Evolutionary conservation across 2,797 vertebrate species (phyloP), one percentile per base, ranked within the genome.

Genomic region (Phoebastria nigripes): DNA sequence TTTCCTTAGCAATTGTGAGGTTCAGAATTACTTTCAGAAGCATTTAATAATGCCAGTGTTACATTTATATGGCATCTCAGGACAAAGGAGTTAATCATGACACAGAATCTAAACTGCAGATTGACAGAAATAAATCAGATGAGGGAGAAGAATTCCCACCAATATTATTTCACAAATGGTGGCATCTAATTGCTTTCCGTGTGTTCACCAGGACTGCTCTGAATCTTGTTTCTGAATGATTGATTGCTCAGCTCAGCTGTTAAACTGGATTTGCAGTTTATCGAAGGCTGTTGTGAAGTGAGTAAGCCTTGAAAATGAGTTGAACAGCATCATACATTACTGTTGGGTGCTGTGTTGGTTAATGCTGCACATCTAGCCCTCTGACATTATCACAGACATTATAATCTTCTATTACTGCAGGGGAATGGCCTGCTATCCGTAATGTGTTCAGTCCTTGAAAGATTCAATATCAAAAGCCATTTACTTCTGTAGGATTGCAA

Each of bases 111-210:
- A 95, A 96, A 95, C 95, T 88, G 82, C 87, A 96, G 95, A 95
- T 93, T 97, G 96, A 95, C 96, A 94, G 91, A 93, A 96, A 97
- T 94, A 97, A 96, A 97, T 97, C 97, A 94, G 96, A 90, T 73
- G 56, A 97, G 95, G 94, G 93, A 97, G 82, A 82, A 94, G 87
- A 96, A 98, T 94, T 96, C 96, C 96, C 93, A 93, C 89, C 94
- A 97, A 92, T 96, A 96, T 97, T 97, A 96, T 94, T 97, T 95
- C 81, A 93, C 95, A 95, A 96, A 95, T 21, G 42, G 93, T 94
- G 85, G 87, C 88, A 76, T 96, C 95, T 97, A 97, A 97, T 97
- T 97, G 96, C 92, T 92, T 96, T 96, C 95, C 63, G 73, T 94
- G 95, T 90, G 80, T 93, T 94, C 96, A 94, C 86, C 54, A 93